These are phyloP conservation scores for Drosophila kikkawai DNA, from an alignment of 1,140 invertebrate species.

Conservation along the genomic window DNA sequence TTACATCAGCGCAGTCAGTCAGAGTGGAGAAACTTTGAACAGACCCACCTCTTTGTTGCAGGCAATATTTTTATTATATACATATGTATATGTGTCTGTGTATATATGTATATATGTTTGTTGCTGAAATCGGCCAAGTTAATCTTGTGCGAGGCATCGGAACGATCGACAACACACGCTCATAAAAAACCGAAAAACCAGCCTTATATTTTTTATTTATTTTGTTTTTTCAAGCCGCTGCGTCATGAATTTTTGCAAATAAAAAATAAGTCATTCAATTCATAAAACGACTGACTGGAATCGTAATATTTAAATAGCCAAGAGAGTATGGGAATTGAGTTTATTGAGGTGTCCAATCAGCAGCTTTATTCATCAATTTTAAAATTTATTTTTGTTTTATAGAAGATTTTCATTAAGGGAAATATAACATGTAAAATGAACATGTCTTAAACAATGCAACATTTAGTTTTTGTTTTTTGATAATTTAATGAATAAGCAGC, in stretches of 20 bases:
- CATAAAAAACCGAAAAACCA: slow-evolving; percentile 3
- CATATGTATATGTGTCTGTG: neutral
- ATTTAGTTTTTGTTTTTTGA: slow-evolving; percentile 1
- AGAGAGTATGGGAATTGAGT: neutral
- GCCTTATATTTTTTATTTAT: too few relatives aligned
- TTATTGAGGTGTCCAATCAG: slow-evolving; percentile 11
- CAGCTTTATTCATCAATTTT: slow-evolving; percentile 5
- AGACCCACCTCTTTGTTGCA: slow-evolving; percentile 17
- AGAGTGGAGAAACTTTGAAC: slow-evolving; percentile 1
- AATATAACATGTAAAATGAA: neutral
- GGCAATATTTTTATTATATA: slow-evolving; percentile 12
- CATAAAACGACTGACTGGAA: slow-evolving; percentile 5
- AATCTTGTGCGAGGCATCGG: slow-evolving; percentile 11
- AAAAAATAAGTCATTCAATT: slow-evolving; percentile 8
- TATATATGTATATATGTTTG: neutral
- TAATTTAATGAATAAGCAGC: slow-evolving; percentile 17
- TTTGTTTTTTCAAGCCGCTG: neutral
- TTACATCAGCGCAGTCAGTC: slow-evolving; percentile 7
- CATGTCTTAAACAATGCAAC: neutral
- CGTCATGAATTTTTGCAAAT: slow-evolving; percentile 13
- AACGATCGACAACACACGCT: slow-evolving; percentile 1
- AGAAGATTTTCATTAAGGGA: neutral
- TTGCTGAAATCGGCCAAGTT: neutral
- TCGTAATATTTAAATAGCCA: slow-evolving; percentile 13
- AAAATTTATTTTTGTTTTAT: neutral